Base-by-base conservation (phyloP, 2,888 invertebrate genomes). In the Tiphia femorata region DNA sequence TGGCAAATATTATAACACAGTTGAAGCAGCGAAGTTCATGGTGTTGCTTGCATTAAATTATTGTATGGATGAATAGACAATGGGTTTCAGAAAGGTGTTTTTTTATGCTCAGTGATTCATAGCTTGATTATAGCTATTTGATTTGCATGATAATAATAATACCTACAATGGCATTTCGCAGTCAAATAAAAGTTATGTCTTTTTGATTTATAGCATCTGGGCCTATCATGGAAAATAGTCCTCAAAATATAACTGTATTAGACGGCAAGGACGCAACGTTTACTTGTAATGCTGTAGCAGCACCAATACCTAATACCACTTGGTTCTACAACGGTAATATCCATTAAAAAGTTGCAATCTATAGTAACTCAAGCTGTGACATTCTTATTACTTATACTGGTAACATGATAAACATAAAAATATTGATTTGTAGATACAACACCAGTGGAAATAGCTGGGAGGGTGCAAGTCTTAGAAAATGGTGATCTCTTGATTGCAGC, bases 181-280 rank as follows among this genome's bases (percentile, higher is more conserved):
- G n/a, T n/a, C n/a, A n/a, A n/a, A n/a, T n/a, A n/a, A n/a, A 25
- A 25, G 5, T 25, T 25, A 25, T 25, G 8, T 25, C 4, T 25
- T 25, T 37, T 37, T 37, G 16, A 23, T 86, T 84, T 84, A 41
- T 87, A 96, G 97, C 96, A 67, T 92, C 96, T 65, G 90, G 92
- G 70, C 97, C 97, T 21, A 88, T 94, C 69, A 92, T 97, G 90
- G 92, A 93, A 83, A 87, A 86, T 54, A 89, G 91, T 60, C 97
- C 97, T 10, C 88, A 90, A 80, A 96, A 97, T 86, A 85, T 92
- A 62, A 97, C 97, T 8, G 93, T 96, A 62, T 86, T 97, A 71
- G 96, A 97, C 83, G 97, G 96, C 48, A 95, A 95, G 85, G 96
- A 97, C 85, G 95, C 94, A 49, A 92, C 93, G 49, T 88, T 97